phyloP scores from a whole-genome alignment of 2,888 invertebrate species.

The Sympetrum striolatum region DNA sequence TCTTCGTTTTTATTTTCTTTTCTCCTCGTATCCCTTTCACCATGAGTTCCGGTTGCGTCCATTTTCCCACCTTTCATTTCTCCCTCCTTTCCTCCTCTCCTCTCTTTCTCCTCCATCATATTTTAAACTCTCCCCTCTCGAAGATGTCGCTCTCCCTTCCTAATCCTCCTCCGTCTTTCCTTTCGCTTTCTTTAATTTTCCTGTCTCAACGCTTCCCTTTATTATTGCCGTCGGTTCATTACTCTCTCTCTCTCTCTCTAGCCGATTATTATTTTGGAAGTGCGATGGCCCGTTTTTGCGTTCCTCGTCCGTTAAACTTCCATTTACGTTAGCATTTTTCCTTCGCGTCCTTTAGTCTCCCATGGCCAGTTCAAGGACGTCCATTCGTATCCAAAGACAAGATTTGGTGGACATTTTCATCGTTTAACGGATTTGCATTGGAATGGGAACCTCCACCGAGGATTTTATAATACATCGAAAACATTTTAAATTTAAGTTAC shows the following conservation, averaged over 20 bases:
- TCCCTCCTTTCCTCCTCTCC: not conserved
- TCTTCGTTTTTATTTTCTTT: not conserved
- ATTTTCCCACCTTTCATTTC: not conserved
- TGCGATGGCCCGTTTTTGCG: not conserved
- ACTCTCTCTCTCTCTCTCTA: not conserved
- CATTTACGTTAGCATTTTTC: no score
- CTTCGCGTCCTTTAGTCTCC: no score
- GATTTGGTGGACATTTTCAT: no score
- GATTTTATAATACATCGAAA: no score
- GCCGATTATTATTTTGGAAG: not conserved
- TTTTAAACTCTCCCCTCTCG: no score
- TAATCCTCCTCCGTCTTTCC: not conserved
- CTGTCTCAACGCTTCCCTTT: not conserved
- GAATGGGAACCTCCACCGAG: no score
- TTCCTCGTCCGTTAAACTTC: no score
- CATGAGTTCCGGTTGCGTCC: not conserved
- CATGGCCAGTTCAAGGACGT: no score
- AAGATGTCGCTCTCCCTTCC: not conserved
- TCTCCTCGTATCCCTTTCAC: not conserved
- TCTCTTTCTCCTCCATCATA: not conserved
- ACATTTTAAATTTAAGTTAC: no score
- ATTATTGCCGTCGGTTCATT: no score
- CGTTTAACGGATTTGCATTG: no score
- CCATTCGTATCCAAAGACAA: no score
- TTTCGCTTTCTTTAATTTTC: not conserved